Percentiles rank a stretch among this genome's conserved stretches.
Conservation (phyloP, 1,140 invertebrate species). For the Drosophila sproati region DNA sequence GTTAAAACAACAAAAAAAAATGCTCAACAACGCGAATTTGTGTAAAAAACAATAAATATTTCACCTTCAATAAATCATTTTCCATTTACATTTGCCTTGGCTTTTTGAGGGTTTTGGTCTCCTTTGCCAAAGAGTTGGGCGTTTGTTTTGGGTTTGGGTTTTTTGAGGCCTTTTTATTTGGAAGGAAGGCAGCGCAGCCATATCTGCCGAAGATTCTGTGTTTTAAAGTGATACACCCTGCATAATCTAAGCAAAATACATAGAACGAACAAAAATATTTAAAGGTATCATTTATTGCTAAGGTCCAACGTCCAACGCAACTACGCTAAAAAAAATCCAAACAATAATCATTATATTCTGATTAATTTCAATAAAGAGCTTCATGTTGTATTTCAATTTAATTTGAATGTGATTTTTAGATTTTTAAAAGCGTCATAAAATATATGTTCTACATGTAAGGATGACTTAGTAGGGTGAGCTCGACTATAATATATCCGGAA, state of each 20-base stretch:
- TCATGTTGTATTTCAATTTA: too few relatives aligned
- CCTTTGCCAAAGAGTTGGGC: constrained; percentile 5
- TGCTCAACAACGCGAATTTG: constrained; percentile 48
- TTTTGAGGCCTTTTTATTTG: not conserved
- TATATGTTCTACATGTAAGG: too few relatives aligned
- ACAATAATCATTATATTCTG: too few relatives aligned
- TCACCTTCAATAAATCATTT: constrained; percentile 84
- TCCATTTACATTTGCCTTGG: constrained; percentile 32
- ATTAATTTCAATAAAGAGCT: too few relatives aligned
- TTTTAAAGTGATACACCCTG: constrained; percentile 37
- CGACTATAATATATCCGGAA: too few relatives aligned
- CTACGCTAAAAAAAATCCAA: too few relatives aligned
- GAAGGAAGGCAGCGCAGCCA: not conserved
- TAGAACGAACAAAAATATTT: constrained; percentile 17
- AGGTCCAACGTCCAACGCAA: not conserved
- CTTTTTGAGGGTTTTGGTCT: constrained; percentile 24
- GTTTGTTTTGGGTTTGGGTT: constrained; percentile 37
- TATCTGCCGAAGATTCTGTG: not conserved
- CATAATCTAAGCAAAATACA: constrained; percentile 45
- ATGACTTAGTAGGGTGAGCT: too few relatives aligned
- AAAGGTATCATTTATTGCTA: constrained; percentile 11
- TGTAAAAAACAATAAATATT: constrained; percentile 84
- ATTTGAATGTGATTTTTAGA: too few relatives aligned
- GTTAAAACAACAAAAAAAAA: constrained; percentile 14
- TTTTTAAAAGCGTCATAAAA: too few relatives aligned